Percentiles rank a stretch among this genome's conserved stretches.
phyloP scores from a whole-genome alignment of 2,888 invertebrate species.

The Crematogaster levior region DNA sequence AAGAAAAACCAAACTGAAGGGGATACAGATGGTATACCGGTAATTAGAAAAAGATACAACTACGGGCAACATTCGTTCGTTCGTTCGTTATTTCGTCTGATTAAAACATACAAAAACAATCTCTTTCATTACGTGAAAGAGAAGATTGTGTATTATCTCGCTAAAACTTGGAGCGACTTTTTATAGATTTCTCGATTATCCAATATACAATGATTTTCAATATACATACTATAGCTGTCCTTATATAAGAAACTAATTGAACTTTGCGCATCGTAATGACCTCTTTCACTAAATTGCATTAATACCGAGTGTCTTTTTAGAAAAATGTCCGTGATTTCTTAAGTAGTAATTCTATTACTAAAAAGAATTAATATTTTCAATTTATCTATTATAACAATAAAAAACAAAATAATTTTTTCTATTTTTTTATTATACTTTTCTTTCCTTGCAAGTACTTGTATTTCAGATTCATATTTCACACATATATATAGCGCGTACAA shows the following conservation, averaged over 20 bases:
- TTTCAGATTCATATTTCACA: not conserved
- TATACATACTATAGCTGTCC: not conserved
- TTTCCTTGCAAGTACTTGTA: not conserved
- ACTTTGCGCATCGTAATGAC: not conserved
- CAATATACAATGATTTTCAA: not conserved
- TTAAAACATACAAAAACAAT: constrained; percentile 61
- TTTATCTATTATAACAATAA: not conserved
- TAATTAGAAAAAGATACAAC: constrained; percentile 79
- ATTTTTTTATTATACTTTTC: too few relatives aligned
- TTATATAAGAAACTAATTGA: constrained; percentile 8
- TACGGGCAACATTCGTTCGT: constrained; percentile 26
- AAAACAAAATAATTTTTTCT: not conserved
- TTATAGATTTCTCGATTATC: constrained; percentile 21
- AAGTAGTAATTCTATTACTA: not conserved
- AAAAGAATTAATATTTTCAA: not conserved
- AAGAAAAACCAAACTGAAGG: constrained; percentile 58
- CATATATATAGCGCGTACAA: not conserved
- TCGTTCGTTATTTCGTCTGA: constrained; percentile 53
- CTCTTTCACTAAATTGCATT: not conserved
- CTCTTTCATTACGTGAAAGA: constrained; percentile 1
- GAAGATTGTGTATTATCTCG: constrained; percentile 13
- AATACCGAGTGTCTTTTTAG: not conserved
- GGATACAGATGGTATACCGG: constrained; percentile 55
- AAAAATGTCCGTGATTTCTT: not conserved
- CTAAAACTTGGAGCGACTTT: constrained; percentile 15